These are phyloP conservation scores for Selene dorsalis DNA, from an alignment of 2,797 vertebrate genomes.

Conservation along the genomic window DNA sequence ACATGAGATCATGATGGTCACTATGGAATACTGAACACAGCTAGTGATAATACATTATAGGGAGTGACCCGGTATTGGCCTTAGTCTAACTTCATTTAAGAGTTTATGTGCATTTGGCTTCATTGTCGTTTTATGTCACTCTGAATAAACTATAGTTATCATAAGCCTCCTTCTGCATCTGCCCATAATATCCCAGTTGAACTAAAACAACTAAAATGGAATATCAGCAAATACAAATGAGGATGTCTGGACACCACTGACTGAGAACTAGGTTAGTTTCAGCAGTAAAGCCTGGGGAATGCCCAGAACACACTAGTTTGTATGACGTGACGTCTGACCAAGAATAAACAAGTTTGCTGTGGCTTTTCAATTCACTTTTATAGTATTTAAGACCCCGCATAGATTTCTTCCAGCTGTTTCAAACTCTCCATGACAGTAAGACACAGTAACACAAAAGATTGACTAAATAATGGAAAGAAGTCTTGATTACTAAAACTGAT, in stretches of 20 bases:
- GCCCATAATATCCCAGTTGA: neutral
- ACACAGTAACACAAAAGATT: neutral
- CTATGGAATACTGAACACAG: neutral
- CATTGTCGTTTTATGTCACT: neutral
- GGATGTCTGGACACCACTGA: too few species aligned
- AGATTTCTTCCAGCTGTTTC: neutral
- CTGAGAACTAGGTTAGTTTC: neutral
- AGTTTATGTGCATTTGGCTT: neutral
- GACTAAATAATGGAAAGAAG: too few species aligned
- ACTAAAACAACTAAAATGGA: neutral
- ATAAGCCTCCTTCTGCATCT: neutral
- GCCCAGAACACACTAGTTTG: neutral
- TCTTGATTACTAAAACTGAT: too few species aligned
- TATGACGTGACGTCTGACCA: neutral
- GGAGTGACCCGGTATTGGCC: neutral
- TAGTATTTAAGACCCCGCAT: neutral
- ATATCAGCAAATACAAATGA: neutral
- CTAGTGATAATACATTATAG: neutral
- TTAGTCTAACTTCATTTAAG: neutral
- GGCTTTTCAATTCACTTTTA: neutral
- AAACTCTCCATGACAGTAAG: neutral
- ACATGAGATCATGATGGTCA: neutral
- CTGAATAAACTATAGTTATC: neutral
- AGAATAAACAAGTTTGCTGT: neutral
- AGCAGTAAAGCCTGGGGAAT: neutral